A percentile compares a stretch with the other conserved stretches of the same genome.
Evolutionary conservation across 2,888 invertebrate genomes (phyloP).

Genomic region (Baronia brevicornis): DNA sequence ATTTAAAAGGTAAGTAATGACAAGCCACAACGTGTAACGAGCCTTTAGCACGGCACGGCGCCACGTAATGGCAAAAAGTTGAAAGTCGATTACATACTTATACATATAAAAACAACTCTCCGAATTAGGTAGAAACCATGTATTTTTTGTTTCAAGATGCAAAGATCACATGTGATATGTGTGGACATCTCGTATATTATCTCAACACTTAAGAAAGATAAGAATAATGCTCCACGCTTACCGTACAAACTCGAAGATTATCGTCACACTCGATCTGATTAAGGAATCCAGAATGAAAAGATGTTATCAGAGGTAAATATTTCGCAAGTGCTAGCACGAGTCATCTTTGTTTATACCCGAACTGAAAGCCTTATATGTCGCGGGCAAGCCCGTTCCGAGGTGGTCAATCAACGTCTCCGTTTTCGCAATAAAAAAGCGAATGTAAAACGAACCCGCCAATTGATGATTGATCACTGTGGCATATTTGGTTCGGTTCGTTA

Average conservation of each 20-base stretch:
- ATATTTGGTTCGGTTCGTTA: slow-evolving; percentile 60
- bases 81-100: slow-evolving; percentile 4
- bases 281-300: slow-evolving; percentile 4
- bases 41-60: slow-evolving; percentile 8
- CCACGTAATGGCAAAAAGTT: slow-evolving; percentile 8
- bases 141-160: not conserved
- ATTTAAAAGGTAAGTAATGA: slow-evolving; percentile 4
- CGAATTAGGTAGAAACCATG: slow-evolving; percentile 2
- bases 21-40: slow-evolving; percentile 1
- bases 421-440: slow-evolving; percentile 43
- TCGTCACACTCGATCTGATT: slow-evolving; percentile 12
- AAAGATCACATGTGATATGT: slow-evolving; percentile 4
- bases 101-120: slow-evolving; percentile 1
- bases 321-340: slow-evolving; percentile 8
- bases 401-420: slow-evolving; percentile 43
- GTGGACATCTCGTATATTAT: slow-evolving; percentile 3
- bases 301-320: slow-evolving; percentile 7
- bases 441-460: slow-evolving; percentile 50
- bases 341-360: slow-evolving; percentile 7
- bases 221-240: slow-evolving; percentile 10
- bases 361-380: not conserved
- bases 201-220: slow-evolving; percentile 4
- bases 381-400: no score
- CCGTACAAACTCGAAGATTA: slow-evolving; percentile 8
- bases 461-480: slow-evolving; percentile 56